Conservation (phyloP, 2,797 vertebrate species). For the Myotis vivesi region DNA sequence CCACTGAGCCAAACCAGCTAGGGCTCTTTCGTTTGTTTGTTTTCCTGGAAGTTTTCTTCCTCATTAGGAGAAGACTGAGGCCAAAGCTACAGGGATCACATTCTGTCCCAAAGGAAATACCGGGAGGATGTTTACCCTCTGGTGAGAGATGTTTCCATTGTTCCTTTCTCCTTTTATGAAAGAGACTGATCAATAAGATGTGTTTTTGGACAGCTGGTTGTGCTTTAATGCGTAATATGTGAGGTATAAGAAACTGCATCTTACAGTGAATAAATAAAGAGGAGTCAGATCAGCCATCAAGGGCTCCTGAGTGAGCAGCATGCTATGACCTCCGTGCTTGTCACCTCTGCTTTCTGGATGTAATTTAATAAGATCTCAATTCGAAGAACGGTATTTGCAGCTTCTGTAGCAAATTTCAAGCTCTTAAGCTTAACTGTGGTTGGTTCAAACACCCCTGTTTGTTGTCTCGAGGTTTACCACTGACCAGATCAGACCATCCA, state of each 20-base stretch:
- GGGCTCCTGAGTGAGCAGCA: slow-evolving; percentile 91
- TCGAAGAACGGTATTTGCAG: slow-evolving; percentile 97
- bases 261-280: slow-evolving; percentile 83
- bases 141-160: neutral
- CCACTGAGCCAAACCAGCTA: too few relatives aligned
- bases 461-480: slow-evolving; percentile 94
- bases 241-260: slow-evolving; percentile 31
- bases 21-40: neutral
- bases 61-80: neutral
- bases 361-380: slow-evolving; percentile 96
- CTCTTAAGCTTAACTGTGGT: slow-evolving; percentile 98
- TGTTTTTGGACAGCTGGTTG: neutral
- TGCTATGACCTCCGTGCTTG: slow-evolving; percentile 89
- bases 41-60: neutral
- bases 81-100: neutral
- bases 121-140: neutral
- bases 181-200: neutral
- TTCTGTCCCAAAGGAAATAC: neutral
- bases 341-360: slow-evolving; percentile 95
- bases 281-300: slow-evolving; percentile 85
- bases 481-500: slow-evolving; percentile 96
- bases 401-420: slow-evolving; percentile 97
- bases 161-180: neutral
- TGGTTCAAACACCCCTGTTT: slow-evolving; percentile 95
- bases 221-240: slow-evolving; percentile 68